phyloP scores from a whole-genome alignment of 2,888 invertebrate genomes.

The Carpatolechia fugitivella region DNA sequence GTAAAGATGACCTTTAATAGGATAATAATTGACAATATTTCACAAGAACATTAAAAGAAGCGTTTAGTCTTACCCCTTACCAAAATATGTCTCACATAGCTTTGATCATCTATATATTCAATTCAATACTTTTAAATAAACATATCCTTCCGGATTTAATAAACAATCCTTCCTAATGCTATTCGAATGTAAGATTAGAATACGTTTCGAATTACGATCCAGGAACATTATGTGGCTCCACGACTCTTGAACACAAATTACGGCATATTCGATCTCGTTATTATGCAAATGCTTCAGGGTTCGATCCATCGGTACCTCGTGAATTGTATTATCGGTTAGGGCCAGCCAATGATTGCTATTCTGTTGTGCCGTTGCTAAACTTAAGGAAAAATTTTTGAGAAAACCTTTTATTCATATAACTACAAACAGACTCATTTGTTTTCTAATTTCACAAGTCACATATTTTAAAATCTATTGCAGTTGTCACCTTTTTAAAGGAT shows the following conservation, averaged over 20 bases:
- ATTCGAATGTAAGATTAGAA: conserved; percentile 15
- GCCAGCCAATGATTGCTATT: conserved; percentile 24
- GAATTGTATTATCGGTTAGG: conserved; percentile 34
- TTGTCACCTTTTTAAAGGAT: too few species aligned
- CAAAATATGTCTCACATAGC: too few species aligned
- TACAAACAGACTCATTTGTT: too few species aligned
- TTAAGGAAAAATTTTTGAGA: conserved; percentile 1
- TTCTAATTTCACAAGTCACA: too few species aligned
- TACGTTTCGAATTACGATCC: conserved; percentile 27
- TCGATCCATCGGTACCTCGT: conserved; percentile 28
- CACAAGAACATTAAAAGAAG: too few species aligned
- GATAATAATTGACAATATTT: too few species aligned
- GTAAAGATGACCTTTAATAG: neutral
- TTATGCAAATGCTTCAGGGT: conserved; percentile 38
- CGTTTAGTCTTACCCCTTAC: too few species aligned
- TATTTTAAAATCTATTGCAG: too few species aligned
- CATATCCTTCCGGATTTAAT: conserved; percentile 8
- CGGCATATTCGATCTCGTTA: conserved; percentile 36
- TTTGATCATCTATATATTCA: too few species aligned
- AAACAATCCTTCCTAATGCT: neutral
- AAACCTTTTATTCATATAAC: too few species aligned
- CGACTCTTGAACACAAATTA: conserved; percentile 37
- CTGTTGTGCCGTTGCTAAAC: conserved; percentile 18
- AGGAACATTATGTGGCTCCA: conserved; percentile 26
- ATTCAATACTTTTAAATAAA: too few species aligned